These are phyloP conservation scores for Pavo muticus DNA, from an alignment of 2,113 vertebrate genomes.

Conservation along the genomic window DNA sequence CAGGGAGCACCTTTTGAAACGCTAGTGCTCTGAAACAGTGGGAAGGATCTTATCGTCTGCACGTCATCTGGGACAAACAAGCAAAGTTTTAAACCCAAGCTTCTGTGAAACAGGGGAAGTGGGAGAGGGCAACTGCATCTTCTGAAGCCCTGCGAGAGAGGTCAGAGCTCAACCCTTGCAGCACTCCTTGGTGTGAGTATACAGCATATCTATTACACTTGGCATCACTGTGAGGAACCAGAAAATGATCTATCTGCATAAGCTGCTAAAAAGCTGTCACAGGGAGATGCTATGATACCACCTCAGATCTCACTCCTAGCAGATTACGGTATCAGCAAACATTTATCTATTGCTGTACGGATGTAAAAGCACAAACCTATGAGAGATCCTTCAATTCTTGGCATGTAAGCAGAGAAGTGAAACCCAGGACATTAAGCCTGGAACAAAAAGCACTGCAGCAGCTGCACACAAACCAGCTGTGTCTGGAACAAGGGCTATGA, in stretches of 20 bases:
- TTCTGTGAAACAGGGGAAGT: fast-evolving
- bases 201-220: not conserved
- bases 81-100: not conserved
- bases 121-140: not conserved
- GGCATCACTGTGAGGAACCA: not conserved
- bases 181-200: fast-evolving
- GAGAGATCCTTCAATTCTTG: not conserved
- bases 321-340: fast-evolving
- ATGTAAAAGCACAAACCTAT: not conserved
- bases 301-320: not conserved
- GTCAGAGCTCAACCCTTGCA: not conserved
- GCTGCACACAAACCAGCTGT: not conserved
- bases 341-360: not conserved
- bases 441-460: not conserved
- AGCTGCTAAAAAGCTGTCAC: not conserved
- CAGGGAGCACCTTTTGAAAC: not conserved
- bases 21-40: not conserved
- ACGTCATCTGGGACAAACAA: not conserved
- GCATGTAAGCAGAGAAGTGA: fast-evolving
- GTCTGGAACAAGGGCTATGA: not conserved
- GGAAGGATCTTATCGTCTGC: not conserved
- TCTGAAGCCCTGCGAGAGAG: not conserved
- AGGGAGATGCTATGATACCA: not conserved
- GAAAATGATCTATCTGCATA: not conserved
- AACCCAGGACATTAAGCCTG: not conserved